These are phyloP conservation scores for Harpegnathos saltator DNA, from an alignment of 1,140 invertebrate genomes.

Conservation along the genomic window DNA sequence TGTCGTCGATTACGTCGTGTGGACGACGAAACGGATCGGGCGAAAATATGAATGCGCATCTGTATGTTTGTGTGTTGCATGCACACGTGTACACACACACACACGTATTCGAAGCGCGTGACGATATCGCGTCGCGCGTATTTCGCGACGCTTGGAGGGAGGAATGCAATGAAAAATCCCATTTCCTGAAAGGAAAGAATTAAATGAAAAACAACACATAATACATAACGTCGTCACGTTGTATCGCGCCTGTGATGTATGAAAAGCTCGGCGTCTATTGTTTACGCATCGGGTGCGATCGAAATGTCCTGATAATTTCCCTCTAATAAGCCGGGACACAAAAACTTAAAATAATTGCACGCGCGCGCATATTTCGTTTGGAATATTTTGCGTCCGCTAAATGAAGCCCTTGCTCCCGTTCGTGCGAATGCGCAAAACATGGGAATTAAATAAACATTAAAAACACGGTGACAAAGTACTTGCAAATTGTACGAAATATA, in stretches of 20 bases:
- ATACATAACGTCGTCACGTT: neutral
- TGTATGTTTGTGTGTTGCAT: no score
- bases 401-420: neutral
- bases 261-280: neutral
- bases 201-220: neutral
- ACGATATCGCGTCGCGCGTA: no score
- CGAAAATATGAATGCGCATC: no score
- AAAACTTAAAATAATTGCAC: conserved; percentile 26
- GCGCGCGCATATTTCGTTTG: neutral
- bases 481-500: conserved; percentile 21
- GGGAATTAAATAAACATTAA: conserved; percentile 38
- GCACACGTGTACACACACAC: no score
- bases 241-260: neutral
- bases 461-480: neutral
- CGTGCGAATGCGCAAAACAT: conserved; percentile 7
- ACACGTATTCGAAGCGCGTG: no score
- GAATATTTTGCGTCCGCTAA: conserved; percentile 23
- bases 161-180: neutral
- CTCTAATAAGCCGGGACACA: neutral
- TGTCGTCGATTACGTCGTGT: no score
- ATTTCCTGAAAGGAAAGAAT: neutral
- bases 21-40: no score
- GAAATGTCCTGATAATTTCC: neutral
- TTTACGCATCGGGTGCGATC: neutral
- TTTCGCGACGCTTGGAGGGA: no score